Conservation (phyloP, 1,140 invertebrate genomes). For the Drosophila obscura region DNA sequence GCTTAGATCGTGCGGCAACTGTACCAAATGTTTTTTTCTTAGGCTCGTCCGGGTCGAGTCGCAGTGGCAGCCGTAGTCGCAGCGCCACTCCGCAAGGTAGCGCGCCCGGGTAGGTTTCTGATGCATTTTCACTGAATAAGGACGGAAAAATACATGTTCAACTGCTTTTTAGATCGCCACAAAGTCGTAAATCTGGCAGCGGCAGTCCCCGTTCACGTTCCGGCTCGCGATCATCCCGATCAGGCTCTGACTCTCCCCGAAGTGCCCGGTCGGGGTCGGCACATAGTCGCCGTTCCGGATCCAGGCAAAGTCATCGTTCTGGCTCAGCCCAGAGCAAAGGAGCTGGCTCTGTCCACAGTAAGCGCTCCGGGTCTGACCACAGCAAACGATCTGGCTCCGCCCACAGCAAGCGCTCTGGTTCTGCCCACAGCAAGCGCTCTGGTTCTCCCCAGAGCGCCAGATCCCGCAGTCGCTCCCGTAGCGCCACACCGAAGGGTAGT, state of each 20-base stretch:
- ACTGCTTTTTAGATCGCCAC: constrained; percentile 62
- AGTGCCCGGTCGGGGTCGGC: constrained; percentile 53
- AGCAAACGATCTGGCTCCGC: constrained; percentile 35
- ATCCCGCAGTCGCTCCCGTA: constrained; percentile 42
- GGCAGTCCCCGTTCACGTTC: constrained; percentile 63
- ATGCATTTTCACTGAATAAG: constrained; percentile 64
- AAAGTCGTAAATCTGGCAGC: constrained; percentile 66
- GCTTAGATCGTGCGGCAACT: not conserved
- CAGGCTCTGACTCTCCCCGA: constrained; percentile 30
- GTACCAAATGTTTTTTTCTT: constrained; percentile 4
- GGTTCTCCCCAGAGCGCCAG: constrained; percentile 20
- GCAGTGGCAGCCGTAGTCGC: constrained; percentile 84
- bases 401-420: constrained; percentile 35
- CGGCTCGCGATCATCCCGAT: constrained; percentile 44
- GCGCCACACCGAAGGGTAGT: constrained; percentile 37
- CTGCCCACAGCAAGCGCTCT: constrained; percentile 27
- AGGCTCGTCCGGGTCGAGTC: constrained; percentile 85
- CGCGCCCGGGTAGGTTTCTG: constrained; percentile 66
- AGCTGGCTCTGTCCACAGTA: constrained; percentile 26
- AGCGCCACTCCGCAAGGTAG: constrained; percentile 84
- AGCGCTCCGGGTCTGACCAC: constrained; percentile 18
- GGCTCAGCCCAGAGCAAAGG: constrained; percentile 28
- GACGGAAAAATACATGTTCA: not conserved
- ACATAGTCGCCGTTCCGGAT: constrained; percentile 38
- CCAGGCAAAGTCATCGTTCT: constrained; percentile 29